Evolutionary conservation across 2,888 invertebrate species (phyloP).

Genomic region (Ormyrus labotus): DNA sequence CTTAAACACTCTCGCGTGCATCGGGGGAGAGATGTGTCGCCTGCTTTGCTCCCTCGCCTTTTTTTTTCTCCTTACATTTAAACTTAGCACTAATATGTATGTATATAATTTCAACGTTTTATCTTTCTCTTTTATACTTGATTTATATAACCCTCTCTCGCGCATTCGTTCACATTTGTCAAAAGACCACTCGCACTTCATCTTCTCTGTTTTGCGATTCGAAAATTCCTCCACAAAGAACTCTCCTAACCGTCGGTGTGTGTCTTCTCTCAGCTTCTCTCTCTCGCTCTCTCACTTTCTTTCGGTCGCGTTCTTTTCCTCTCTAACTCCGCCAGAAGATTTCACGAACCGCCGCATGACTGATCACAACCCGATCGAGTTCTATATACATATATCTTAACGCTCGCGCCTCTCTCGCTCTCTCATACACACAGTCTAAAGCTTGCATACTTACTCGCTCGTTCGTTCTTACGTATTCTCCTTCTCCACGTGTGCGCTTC

Average conservation of each 20-base stretch:
- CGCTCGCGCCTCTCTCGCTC: constrained; percentile 12
- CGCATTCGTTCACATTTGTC: constrained; percentile 6
- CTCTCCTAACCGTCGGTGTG: background rate
- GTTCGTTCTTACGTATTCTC: constrained; percentile 15
- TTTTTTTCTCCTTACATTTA: background rate
- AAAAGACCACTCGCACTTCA: constrained; percentile 23
- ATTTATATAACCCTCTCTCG: background rate
- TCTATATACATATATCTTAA: constrained; percentile 46
- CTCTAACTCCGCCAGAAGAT: constrained; percentile 17
- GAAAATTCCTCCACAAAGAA: constrained; percentile 35
- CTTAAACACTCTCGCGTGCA: constrained; percentile 7
- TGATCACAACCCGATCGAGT: constrained; percentile 56
- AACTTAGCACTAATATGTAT: constrained; percentile 4
- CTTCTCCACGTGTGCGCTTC: constrained; percentile 9
- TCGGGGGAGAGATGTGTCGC: background rate
- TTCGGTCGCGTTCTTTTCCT: constrained; percentile 23
- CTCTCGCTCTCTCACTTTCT: constrained; percentile 19
- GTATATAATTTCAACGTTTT: constrained; percentile 12
- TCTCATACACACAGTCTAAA: constrained; percentile 10
- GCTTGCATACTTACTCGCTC: constrained; percentile 4
- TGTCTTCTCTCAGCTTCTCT: background rate
- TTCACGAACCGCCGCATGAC: constrained; percentile 50
- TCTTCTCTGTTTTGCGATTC: constrained; percentile 29
- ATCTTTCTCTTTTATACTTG: background rate
- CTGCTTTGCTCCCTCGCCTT: background rate